These are phyloP conservation scores for Pantherophis guttatus DNA, from an alignment of 2,113 vertebrate genomes.

Conservation along the genomic window DNA sequence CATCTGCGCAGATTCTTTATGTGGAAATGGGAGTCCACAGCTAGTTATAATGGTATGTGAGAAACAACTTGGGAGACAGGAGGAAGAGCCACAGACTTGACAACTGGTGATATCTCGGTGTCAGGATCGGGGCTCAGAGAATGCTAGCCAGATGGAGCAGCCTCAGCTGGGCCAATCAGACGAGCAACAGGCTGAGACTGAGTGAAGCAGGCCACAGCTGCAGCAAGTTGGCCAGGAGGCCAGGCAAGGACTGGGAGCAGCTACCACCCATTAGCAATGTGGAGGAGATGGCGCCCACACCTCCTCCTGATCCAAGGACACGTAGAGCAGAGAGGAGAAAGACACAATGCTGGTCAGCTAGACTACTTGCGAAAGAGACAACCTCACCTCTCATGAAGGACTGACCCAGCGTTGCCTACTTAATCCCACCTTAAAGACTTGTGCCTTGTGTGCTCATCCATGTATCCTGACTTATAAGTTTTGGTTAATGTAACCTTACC, in stretches of 20 bases:
- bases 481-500: not conserved
- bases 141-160: not conserved
- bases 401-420: not conserved
- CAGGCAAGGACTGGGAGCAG: not conserved
- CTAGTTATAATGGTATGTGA: not conserved
- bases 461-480: not conserved
- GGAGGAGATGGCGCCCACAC: not conserved
- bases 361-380: not conserved
- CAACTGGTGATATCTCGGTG: not conserved
- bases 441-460: too few relatives aligned
- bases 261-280: not conserved
- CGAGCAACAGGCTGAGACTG: not conserved
- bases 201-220: not conserved
- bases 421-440: not conserved
- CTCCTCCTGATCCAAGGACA: not conserved
- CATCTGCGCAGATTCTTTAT: not conserved
- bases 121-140: not conserved
- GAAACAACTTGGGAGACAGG: not conserved
- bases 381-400: not conserved
- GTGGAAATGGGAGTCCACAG: not conserved
- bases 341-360: not conserved
- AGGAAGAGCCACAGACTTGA: not conserved
- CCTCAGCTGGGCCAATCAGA: not conserved
- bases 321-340: not conserved
- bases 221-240: not conserved